Percentiles rank a stretch among this genome's conserved stretches.
Evolutionary conservation across 2,113 vertebrate genomes (phyloP).

Genomic region (Indri indri): DNA sequence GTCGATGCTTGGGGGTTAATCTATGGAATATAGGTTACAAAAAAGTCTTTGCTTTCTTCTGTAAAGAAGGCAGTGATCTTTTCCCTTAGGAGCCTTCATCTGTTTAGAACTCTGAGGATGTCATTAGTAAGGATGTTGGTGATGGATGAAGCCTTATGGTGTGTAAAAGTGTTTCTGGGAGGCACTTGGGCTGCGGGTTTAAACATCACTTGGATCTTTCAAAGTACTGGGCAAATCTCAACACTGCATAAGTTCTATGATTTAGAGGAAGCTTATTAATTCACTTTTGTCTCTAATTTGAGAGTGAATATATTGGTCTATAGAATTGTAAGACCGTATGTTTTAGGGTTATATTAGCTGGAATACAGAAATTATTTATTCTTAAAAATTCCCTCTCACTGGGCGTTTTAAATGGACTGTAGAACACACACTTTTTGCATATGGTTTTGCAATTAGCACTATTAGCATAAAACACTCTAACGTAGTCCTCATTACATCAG

Average conservation of each 20-base stretch:
- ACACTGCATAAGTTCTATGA: background rate
- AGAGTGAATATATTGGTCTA: background rate
- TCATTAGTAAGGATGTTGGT: no score
- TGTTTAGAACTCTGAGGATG: no score
- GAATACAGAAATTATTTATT: background rate
- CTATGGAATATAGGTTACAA: no score
- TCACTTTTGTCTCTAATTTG: background rate
- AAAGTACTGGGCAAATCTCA: background rate
- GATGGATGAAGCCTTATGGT: no score
- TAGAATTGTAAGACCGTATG: background rate
- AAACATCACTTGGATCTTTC: background rate
- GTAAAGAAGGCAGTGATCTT: no score
- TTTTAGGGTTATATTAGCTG: background rate
- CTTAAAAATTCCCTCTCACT: background rate
- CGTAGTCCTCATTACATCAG: background rate
- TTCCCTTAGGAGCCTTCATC: no score
- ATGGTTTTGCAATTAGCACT: background rate
- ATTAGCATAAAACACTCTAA: background rate
- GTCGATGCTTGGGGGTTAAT: no score
- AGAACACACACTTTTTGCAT: background rate
- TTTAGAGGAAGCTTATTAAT: background rate
- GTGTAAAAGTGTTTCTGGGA: no score
- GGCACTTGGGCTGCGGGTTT: no score
- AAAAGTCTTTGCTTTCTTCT: no score
- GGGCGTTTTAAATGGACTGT: background rate